Evolutionary conservation across 2,797 vertebrate genomes (phyloP), one percentile per base, ranked within the genome.

Genomic region (Coracias cyanogaster): DNA sequence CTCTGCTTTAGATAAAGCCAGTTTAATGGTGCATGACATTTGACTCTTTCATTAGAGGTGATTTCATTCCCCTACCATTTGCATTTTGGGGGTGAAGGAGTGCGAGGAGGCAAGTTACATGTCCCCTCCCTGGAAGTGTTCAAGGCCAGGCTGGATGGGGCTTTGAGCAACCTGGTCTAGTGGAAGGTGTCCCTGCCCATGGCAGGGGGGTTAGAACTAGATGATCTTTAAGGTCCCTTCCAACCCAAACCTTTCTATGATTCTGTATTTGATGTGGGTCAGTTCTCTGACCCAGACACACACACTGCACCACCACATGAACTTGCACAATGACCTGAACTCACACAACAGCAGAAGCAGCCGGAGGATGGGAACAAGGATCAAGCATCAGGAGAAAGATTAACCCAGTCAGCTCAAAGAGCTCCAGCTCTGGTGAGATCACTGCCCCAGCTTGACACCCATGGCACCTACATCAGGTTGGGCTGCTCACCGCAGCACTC

Each of bases 351-450:
- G 66, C 61, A 89, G 7, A 52, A 24, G 21, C 37, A 39, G 43
- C n/a, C 33, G 70, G 45, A 70, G 28, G 51, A 54, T 4, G 12
- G 51, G 55, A 73, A 52, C 31, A 37, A 41, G 49, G 45, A 58
- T 37, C 12, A 21, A 73, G 49, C 12, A 11, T 10, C 21, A 73
- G 31, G 45, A 69, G 14, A 33, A 86, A 46, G 26, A 54, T 20
- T 7, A 93, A 31, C 8, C 9, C 31, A 14, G 18, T 24, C 13
- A 49, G 33, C 54, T 72, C 49, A 52, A 67, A 45, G 20, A 35
- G 48, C 10, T 62, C 21, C 18, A 8, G 1, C 0, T 51, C 22
- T 17, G 33, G 26, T 0, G 0, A n/a, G 22, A 43, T 58, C 24
- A 17, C 19, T 46, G 55, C 10, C 72, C 29, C 0, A 0, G 45